phyloP scores from a whole-genome alignment of 2,113 vertebrate species.

The Stigmatopora nigra region DNA sequence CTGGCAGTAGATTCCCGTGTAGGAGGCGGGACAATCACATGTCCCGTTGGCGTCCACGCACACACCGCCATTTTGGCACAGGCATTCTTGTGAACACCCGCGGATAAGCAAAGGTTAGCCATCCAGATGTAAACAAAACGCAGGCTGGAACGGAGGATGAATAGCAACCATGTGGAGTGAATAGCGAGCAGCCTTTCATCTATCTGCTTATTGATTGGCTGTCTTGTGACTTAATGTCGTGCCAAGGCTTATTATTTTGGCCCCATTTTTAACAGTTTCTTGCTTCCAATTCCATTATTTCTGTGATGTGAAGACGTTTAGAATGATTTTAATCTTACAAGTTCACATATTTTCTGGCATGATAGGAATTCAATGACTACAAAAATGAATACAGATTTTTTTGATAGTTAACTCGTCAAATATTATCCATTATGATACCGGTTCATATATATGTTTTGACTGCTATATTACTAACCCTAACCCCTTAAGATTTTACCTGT shows the following conservation, averaged over 20 bases:
- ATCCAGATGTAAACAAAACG: slow-evolving; percentile 32
- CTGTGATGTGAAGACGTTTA: background rate
- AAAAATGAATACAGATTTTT: background rate
- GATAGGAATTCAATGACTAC: background rate
- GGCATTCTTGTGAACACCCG: slow-evolving; percentile 71
- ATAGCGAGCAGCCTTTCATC: slow-evolving; percentile 44
- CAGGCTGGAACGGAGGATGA: slow-evolving; percentile 23
- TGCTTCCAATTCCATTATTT: background rate
- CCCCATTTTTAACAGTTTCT: slow-evolving; percentile 26
- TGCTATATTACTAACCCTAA: no score
- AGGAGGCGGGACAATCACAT: slow-evolving; percentile 86
- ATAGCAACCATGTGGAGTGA: slow-evolving; percentile 38
- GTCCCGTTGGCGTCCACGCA: slow-evolving; percentile 79
- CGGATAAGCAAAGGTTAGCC: slow-evolving; percentile 3
- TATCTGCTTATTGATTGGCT: slow-evolving; percentile 39
- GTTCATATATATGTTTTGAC: no score
- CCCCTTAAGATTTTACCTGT: no score
- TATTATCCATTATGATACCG: no score
- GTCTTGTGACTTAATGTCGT: slow-evolving; percentile 18
- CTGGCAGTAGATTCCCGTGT: slow-evolving; percentile 89
- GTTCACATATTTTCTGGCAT: background rate
- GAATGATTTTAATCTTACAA: background rate
- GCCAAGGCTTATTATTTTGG: background rate
- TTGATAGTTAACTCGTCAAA: background rate
- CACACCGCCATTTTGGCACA: slow-evolving; percentile 84